Conservation (phyloP, 1,140 invertebrate genomes). For the Achatina immaculata region DNA sequence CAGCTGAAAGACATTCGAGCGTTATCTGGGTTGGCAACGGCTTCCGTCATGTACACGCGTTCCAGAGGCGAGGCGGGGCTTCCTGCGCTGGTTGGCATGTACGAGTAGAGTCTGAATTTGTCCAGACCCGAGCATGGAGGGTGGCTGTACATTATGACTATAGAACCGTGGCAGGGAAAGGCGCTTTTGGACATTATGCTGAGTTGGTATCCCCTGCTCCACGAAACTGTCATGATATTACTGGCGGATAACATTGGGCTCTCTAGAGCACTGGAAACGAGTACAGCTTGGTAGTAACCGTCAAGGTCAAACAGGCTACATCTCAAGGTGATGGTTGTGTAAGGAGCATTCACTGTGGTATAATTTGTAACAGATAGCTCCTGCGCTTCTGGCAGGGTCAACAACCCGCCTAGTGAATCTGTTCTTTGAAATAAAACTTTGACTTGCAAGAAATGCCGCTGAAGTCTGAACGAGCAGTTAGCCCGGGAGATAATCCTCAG, state of each 20-base stretch:
- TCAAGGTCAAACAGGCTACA: slow-evolving; percentile 55
- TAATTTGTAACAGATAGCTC: slow-evolving; percentile 23
- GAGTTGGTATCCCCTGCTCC: slow-evolving; percentile 51
- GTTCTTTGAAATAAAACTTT: slow-evolving; percentile 45
- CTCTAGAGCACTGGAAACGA: slow-evolving; percentile 43
- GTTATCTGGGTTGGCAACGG: slow-evolving; percentile 41
- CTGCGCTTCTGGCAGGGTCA: slow-evolving; percentile 15
- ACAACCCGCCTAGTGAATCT: background rate
- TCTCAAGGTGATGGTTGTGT: slow-evolving; percentile 36
- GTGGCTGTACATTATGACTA: slow-evolving; percentile 50
- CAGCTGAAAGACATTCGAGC: slow-evolving; percentile 48
- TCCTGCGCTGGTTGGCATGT: slow-evolving; percentile 40
- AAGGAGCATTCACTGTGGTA: slow-evolving; percentile 29
- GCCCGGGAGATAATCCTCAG: slow-evolving; percentile 49
- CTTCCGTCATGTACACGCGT: slow-evolving; percentile 49
- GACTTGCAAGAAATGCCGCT: slow-evolving; percentile 44
- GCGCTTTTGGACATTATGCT: slow-evolving; percentile 40
- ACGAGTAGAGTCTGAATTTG: slow-evolving; percentile 51
- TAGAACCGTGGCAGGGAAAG: slow-evolving; percentile 49
- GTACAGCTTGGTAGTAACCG: slow-evolving; percentile 53
- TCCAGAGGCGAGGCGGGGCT: slow-evolving; percentile 54
- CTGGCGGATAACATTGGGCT: slow-evolving; percentile 40
- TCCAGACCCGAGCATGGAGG: slow-evolving; percentile 51
- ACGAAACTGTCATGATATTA: slow-evolving; percentile 49
- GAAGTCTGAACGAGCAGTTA: slow-evolving; percentile 46